A percentile compares a stretch with the other conserved stretches of the same genome.
These are phyloP conservation scores for Athalia rosae DNA, from an alignment of 2,888 invertebrate genomes.

Conservation along the genomic window DNA sequence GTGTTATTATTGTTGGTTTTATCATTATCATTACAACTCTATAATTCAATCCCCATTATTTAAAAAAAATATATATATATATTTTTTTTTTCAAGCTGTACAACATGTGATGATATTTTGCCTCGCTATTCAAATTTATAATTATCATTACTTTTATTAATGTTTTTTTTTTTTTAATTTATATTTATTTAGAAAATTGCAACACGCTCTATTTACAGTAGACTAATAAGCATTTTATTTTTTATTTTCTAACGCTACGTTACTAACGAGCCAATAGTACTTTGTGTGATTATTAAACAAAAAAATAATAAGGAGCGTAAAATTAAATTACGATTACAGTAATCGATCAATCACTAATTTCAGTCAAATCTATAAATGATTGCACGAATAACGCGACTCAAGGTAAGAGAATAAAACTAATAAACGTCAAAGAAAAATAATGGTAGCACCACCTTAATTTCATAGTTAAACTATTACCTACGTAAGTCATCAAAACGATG, in stretches of 20 bases:
- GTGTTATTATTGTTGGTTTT: neutral
- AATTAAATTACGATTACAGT: too few relatives aligned
- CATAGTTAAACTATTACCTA: too few relatives aligned
- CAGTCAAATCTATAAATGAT: too few relatives aligned
- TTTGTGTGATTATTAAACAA: neutral
- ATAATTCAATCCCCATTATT: conserved; percentile 16
- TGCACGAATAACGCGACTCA: too few relatives aligned
- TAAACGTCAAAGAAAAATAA: neutral
- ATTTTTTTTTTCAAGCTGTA: conserved; percentile 17
- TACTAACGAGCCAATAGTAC: neutral
- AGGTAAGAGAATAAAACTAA: neutral
- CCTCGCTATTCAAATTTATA: neutral
- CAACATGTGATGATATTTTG: neutral
- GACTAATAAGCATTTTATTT: conserved; percentile 12
- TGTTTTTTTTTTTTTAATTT: neutral
- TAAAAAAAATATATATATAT: conserved; percentile 22
- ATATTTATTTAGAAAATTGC: conserved; percentile 10
- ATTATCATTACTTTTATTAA: neutral
- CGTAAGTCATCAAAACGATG: neutral
- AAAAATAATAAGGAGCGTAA: neutral
- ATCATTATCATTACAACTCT: conserved; percentile 2
- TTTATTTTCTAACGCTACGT: neutral
- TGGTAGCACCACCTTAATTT: conserved; percentile 11
- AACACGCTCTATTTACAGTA: conserved; percentile 21
- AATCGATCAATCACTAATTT: too few relatives aligned